These are phyloP conservation scores for Apodemia duryi DNA, from an alignment of 2,888 invertebrate genomes.

Conservation along the genomic window DNA sequence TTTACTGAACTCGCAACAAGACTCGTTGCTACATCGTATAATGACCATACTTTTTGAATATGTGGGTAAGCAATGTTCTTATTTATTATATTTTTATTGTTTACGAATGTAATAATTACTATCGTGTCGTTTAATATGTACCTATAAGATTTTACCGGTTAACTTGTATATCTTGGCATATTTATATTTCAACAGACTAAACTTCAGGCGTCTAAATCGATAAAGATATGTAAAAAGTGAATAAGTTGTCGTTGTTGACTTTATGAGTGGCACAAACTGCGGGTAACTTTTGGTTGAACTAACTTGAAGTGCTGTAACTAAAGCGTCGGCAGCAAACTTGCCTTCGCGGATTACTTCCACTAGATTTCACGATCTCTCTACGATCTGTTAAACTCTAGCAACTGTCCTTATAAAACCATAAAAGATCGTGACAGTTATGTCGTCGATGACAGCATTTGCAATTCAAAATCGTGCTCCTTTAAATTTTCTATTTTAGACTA, in stretches of 20 bases:
- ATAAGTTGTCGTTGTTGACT: slow-evolving; percentile 59
- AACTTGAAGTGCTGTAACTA: slow-evolving; percentile 59
- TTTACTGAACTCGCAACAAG: no score
- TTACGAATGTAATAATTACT: no score
- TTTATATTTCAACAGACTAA: not conserved
- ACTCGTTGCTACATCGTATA: no score
- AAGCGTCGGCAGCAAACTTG: slow-evolving; percentile 58
- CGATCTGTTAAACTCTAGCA: slow-evolving; percentile 54
- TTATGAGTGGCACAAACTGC: slow-evolving; percentile 53
- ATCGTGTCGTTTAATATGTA: no score
- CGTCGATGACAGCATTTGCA: not conserved
- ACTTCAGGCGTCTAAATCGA: not conserved
- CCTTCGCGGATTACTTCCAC: slow-evolving; percentile 62
- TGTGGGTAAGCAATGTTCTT: no score
- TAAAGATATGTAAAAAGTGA: slow-evolving; percentile 33
- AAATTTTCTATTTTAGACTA: not conserved
- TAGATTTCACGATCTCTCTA: slow-evolving; percentile 61
- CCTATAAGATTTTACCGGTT: not conserved
- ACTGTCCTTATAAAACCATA: slow-evolving; percentile 38
- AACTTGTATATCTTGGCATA: not conserved
- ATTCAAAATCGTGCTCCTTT: not conserved
- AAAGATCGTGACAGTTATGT: slow-evolving; percentile 17
- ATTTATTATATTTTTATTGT: no score
- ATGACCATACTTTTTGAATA: no score
- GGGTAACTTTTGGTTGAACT: slow-evolving; percentile 54